Evolutionary conservation across 2,113 vertebrate genomes (phyloP).

Genomic region (Onychostoma macrolepis): DNA sequence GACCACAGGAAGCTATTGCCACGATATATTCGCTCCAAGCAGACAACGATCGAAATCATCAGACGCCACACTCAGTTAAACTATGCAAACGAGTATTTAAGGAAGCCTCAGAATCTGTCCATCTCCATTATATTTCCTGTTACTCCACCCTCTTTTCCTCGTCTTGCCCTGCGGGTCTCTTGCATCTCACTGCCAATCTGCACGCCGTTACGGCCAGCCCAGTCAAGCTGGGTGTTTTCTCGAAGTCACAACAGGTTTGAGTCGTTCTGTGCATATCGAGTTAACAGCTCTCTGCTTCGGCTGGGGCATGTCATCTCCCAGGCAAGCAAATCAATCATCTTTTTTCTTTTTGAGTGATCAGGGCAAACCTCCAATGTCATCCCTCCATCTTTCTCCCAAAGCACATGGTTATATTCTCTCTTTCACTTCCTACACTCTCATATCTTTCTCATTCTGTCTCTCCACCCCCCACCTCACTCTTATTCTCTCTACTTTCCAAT

Average conservation of each 20-base stretch:
- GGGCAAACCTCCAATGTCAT: constrained; percentile 63
- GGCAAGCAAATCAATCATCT: constrained; percentile 75
- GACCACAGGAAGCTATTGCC: constrained; percentile 37
- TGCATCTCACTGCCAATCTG: constrained; percentile 44
- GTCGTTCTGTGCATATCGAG: constrained; percentile 65
- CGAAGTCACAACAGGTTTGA: constrained; percentile 71
- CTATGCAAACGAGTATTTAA: constrained; percentile 40
- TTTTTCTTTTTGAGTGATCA: constrained; percentile 70
- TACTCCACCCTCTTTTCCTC: constrained; percentile 22
- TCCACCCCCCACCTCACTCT: constrained; percentile 4
- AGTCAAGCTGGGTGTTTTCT: constrained; percentile 66
- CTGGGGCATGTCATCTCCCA: constrained; percentile 67
- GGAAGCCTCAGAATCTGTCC: constrained; percentile 43
- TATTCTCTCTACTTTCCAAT: constrained; percentile 23
- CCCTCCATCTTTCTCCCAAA: constrained; percentile 34
- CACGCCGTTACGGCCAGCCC: background rate
- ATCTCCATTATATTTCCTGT: constrained; percentile 43
- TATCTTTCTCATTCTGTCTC: background rate
- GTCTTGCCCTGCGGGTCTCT: background rate
- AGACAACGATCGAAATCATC: constrained; percentile 45
- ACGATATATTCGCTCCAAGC: constrained; percentile 1
- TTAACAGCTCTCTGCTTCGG: constrained; percentile 74
- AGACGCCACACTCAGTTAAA: constrained; percentile 33
- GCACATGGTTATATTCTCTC: background rate
- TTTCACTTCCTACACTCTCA: background rate